Conservation (phyloP, 2,113 vertebrate genomes). For the Motacilla tschutschensis region DNA sequence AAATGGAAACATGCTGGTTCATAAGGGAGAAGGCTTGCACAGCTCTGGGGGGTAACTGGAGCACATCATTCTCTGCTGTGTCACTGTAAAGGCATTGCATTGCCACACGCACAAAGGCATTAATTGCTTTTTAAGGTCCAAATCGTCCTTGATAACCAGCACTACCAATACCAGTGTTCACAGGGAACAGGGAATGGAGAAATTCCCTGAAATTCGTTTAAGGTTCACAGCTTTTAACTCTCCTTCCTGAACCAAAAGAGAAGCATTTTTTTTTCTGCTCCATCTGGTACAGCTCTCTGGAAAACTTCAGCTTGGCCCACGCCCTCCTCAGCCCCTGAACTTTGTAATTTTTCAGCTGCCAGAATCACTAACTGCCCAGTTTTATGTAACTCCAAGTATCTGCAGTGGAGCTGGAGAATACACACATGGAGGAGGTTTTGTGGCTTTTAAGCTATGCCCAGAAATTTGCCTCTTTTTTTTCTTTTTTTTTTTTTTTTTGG, state of each 20-base stretch:
- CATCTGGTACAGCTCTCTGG: slow-evolving; percentile 55
- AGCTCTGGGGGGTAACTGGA: neutral
- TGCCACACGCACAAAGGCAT: neutral
- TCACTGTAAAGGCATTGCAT: neutral
- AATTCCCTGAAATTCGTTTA: slow-evolving; percentile 58
- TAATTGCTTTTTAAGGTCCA: neutral
- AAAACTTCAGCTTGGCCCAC: slow-evolving; percentile 53
- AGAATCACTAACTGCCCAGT: slow-evolving; percentile 49
- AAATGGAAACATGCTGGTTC: neutral
- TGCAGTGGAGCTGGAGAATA: slow-evolving; percentile 34
- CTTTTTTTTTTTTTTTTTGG: neutral
- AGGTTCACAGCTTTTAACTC: slow-evolving; percentile 13
- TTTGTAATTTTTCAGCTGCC: slow-evolving; percentile 59
- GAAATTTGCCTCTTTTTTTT: neutral
- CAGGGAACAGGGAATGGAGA: neutral
- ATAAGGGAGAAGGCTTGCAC: neutral
- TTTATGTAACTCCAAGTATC: slow-evolving; percentile 64
- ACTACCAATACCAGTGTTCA: neutral
- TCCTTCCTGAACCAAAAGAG: slow-evolving; percentile 25
- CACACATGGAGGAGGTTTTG: slow-evolving; percentile 45
- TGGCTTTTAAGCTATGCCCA: slow-evolving; percentile 45
- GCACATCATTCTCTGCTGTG: neutral
- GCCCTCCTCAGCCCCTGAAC: slow-evolving; percentile 38
- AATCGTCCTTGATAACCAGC: neutral
- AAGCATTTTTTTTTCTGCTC: slow-evolving; percentile 34